A percentile compares a stretch with the other conserved stretches of the same genome.
Evolutionary conservation across 2,113 vertebrate genomes (phyloP).

Genomic region (Penelope pileata): DNA sequence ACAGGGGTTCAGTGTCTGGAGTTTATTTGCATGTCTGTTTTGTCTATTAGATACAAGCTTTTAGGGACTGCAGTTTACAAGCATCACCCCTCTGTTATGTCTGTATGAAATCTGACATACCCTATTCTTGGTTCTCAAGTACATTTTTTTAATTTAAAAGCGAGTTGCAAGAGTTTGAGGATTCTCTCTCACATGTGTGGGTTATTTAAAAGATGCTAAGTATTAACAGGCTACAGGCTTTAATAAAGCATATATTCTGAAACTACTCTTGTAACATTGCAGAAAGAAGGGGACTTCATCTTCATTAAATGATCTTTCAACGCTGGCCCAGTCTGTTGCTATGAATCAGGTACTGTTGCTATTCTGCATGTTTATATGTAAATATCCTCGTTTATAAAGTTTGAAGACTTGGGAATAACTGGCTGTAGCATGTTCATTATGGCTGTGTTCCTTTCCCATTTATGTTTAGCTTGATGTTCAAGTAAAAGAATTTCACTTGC

Average conservation of each 20-base stretch:
- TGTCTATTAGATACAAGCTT: background rate
- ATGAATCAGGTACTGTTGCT: slow-evolving; percentile 66
- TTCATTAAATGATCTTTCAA: slow-evolving; percentile 66
- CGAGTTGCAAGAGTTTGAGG: background rate
- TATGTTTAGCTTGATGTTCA: background rate
- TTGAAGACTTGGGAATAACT: background rate
- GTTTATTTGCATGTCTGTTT: background rate
- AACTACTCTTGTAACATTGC: background rate
- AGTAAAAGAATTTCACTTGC: background rate
- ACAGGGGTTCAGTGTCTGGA: background rate
- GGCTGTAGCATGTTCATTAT: background rate
- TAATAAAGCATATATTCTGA: background rate
- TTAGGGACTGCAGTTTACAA: background rate
- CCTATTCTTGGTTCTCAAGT: background rate
- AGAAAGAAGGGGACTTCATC: slow-evolving; percentile 71
- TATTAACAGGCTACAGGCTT: background rate
- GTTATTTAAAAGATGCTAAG: background rate
- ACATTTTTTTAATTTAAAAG: background rate
- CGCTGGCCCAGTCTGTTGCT: slow-evolving; percentile 9
- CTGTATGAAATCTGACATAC: background rate
- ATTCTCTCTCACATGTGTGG: background rate
- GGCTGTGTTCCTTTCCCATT: background rate
- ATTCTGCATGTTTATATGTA: background rate
- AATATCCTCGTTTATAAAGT: background rate
- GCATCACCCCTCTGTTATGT: background rate